Percentiles rank a stretch among this genome's conserved stretches.
phyloP scores from a whole-genome alignment of 2,888 invertebrate species.

The Polydrusus tereticollis region DNA sequence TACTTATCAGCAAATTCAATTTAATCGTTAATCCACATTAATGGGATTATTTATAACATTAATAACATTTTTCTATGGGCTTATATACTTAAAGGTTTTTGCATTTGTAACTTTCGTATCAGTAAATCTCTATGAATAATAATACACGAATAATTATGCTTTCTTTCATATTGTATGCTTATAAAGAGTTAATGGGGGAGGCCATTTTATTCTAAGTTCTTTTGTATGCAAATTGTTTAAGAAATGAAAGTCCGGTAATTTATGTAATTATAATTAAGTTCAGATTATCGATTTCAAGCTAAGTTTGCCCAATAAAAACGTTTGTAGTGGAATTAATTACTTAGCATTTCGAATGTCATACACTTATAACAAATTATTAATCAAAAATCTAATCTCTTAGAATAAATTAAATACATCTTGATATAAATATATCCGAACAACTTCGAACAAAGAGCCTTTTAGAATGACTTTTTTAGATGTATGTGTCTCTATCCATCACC shows the following conservation, averaged over 20 bases:
- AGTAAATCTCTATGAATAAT: slow-evolving; percentile 47
- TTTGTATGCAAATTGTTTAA: slow-evolving; percentile 42
- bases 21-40: too few species aligned
- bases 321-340: slow-evolving; percentile 2
- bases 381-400: slow-evolving; percentile 1
- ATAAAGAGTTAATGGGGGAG: slow-evolving; percentile 39
- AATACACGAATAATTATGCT: slow-evolving; percentile 43
- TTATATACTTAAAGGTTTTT: not conserved
- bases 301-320: not conserved
- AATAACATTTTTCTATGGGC: not conserved
- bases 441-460: slow-evolving; percentile 12
- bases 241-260: slow-evolving; percentile 11
- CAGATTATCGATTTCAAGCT: not conserved
- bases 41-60: not conserved
- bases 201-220: slow-evolving; percentile 45
- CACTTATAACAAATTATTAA: slow-evolving; percentile 10
- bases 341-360: not conserved
- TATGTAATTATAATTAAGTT: not conserved
- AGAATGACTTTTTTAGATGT: slow-evolving; percentile 1
- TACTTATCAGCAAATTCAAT: too few species aligned
- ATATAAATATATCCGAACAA: slow-evolving; percentile 11
- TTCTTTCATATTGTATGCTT: slow-evolving; percentile 45
- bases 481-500: slow-evolving; percentile 25
- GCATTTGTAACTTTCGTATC: slow-evolving; percentile 23
- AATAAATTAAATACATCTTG: slow-evolving; percentile 20